phyloP scores from a whole-genome alignment of 2,797 vertebrate genomes.

The Pagetopsis macropterus region DNA sequence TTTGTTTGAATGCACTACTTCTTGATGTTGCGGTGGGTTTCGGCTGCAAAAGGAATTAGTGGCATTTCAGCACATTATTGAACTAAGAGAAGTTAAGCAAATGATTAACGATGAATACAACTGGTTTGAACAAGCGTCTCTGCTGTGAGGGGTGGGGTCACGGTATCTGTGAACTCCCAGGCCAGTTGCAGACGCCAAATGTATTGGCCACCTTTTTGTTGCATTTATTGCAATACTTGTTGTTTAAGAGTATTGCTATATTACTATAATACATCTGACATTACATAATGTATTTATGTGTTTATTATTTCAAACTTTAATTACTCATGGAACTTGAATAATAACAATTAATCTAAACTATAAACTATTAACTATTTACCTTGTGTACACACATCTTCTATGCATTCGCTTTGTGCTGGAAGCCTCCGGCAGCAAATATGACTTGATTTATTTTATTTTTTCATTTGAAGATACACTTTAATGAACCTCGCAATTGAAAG shows the following conservation, averaged over 20 bases:
- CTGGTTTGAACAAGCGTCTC: too few relatives aligned
- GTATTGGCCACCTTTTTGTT: slow-evolving; percentile 52
- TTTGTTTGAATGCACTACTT: slow-evolving; percentile 55
- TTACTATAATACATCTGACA: slow-evolving; percentile 50
- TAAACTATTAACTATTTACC: slow-evolving; percentile 51
- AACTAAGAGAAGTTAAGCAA: not conserved
- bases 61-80: slow-evolving; percentile 17
- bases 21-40: not conserved
- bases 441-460: not conserved
- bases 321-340: slow-evolving; percentile 73
- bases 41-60: not conserved
- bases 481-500: too few relatives aligned
- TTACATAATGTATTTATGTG: slow-evolving; percentile 69
- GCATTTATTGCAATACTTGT: slow-evolving; percentile 80
- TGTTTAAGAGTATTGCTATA: slow-evolving; percentile 38
- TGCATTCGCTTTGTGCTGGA: not conserved
- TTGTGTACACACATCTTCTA: slow-evolving; percentile 21
- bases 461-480: not conserved
- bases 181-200: slow-evolving; percentile 62
- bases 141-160: not conserved
- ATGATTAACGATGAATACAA: not conserved
- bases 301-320: slow-evolving; percentile 49
- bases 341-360: slow-evolving; percentile 48
- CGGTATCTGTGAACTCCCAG: not conserved
- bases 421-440: not conserved